Evolutionary conservation across 2,888 invertebrate genomes (phyloP).

Genomic region (Calliopum simillimum): DNA sequence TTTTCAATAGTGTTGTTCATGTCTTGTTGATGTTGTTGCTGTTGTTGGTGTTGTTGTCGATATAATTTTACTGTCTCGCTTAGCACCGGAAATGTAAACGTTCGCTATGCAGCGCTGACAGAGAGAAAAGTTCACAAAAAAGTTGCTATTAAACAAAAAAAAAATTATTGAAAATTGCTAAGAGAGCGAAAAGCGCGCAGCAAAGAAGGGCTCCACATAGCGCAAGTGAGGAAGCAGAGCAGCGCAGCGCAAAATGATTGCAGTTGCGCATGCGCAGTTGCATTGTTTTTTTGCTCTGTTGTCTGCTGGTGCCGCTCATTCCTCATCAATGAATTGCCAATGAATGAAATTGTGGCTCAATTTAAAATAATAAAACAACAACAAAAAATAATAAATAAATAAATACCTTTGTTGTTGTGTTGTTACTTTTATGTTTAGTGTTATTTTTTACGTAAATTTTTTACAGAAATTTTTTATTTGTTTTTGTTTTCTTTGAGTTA

Average conservation of each 20-base stretch:
- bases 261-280: background rate
- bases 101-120: background rate
- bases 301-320: background rate
- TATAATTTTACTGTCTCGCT: constrained; percentile 20
- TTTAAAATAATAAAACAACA: constrained; percentile 1
- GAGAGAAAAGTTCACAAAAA: too few species aligned
- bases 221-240: constrained; percentile 10
- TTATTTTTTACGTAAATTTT: background rate
- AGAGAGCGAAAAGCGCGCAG: background rate
- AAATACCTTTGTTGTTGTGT: constrained; percentile 3
- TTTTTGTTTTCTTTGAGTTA: background rate
- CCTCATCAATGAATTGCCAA: constrained; percentile 7
- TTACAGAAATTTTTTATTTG: background rate
- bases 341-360: constrained; percentile 11
- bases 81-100: constrained; percentile 26
- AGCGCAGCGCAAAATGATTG: background rate
- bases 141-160: background rate
- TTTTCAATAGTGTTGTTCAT: background rate
- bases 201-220: too few species aligned
- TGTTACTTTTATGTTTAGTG: background rate
- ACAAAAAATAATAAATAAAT: background rate
- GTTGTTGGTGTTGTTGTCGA: constrained; percentile 1
- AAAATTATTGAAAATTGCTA: constrained; percentile 4
- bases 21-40: constrained; percentile 1
- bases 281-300: background rate